A percentile compares a stretch with the other conserved stretches of the same genome.
Conservation (phyloP, 1,140 invertebrate genomes). For the Colletes gigas region DNA sequence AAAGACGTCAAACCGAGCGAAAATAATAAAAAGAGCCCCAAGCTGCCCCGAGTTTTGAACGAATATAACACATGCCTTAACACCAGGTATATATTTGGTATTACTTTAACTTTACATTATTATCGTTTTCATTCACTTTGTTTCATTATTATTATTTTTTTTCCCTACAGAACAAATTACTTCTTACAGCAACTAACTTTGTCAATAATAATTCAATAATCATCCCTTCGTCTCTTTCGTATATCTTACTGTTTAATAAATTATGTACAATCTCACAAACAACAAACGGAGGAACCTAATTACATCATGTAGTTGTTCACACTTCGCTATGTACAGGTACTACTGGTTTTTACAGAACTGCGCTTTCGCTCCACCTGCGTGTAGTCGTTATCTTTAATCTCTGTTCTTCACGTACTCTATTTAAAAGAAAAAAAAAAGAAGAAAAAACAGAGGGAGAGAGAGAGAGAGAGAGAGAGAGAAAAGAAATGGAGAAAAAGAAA, state of each 20-base stretch:
- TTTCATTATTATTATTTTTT: constrained; percentile 40
- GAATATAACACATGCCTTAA: constrained; percentile 66
- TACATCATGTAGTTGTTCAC: constrained; percentile 79
- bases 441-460: not conserved
- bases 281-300: constrained; percentile 82
- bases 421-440: constrained; percentile 47
- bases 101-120: constrained; percentile 79
- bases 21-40: constrained; percentile 1
- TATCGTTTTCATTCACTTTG: constrained; percentile 66
- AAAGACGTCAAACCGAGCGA: not conserved
- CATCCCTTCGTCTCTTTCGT: constrained; percentile 58
- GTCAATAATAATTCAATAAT: constrained; percentile 77
- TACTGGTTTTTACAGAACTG: constrained; percentile 74
- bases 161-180: constrained; percentile 76
- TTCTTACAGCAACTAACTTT: constrained; percentile 74
- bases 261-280: constrained; percentile 81
- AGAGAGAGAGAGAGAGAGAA: constrained; percentile 37
- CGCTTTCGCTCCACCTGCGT: constrained; percentile 49
- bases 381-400: constrained; percentile 52
- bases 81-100: constrained; percentile 80
- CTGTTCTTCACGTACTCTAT: constrained; percentile 53
- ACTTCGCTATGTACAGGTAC: constrained; percentile 81
- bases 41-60: constrained; percentile 16
- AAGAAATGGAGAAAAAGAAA: constrained; percentile 52
- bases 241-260: constrained; percentile 79